A percentile compares a stretch with the other conserved stretches of the same genome.
These are phyloP conservation scores for Eretmochelys imbricata DNA, from an alignment of 2,113 vertebrate species.

Conservation along the genomic window DNA sequence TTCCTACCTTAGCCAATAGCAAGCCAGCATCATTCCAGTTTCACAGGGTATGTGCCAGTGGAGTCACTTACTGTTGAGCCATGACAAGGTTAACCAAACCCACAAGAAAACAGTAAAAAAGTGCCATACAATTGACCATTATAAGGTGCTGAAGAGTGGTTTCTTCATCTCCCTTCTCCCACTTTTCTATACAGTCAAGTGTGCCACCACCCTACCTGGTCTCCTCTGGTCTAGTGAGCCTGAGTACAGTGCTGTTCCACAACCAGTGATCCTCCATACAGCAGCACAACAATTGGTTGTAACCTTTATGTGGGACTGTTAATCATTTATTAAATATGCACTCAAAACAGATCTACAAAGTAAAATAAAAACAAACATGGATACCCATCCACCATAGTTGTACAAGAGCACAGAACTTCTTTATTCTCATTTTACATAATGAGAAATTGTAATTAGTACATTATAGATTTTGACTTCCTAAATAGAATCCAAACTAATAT, in stretches of 20 bases:
- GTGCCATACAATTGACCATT: neutral
- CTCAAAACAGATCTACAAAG: neutral
- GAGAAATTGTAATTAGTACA: neutral
- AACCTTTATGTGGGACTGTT: neutral
- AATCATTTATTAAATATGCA: neutral
- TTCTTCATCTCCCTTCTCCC: neutral
- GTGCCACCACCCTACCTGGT: neutral
- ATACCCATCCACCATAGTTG: neutral
- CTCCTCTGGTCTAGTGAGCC: neutral
- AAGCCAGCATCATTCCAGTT: no score
- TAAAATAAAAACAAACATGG: neutral
- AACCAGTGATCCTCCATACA: neutral
- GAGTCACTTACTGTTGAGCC: no score
- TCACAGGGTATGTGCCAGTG: no score
- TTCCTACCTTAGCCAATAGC: no score
- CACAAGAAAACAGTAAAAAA: no score
- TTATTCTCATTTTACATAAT: neutral
- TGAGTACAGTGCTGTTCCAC: neutral
- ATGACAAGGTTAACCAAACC: no score
- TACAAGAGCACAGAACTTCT: neutral
- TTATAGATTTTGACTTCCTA: neutral
- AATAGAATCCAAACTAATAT: neutral
- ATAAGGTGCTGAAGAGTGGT: neutral
- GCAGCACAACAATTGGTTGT: neutral
- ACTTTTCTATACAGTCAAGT: neutral